These are phyloP conservation scores for Amorpha juglandis DNA, from an alignment of 2,888 invertebrate genomes.

Conservation along the genomic window DNA sequence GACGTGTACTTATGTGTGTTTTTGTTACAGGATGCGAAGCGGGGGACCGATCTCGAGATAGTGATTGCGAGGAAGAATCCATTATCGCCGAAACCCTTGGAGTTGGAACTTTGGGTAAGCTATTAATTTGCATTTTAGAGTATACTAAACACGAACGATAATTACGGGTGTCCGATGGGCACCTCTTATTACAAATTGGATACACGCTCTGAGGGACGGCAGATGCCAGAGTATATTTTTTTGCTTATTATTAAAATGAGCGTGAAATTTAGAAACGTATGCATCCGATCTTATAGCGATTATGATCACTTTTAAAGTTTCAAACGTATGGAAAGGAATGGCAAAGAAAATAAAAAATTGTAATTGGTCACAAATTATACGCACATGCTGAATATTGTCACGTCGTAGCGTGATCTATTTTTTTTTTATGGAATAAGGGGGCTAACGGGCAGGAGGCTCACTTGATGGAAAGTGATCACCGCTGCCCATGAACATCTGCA, in stretches of 20 bases:
- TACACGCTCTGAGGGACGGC: background rate
- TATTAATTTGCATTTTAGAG: conserved; percentile 48
- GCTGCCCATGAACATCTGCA: too few relatives aligned
- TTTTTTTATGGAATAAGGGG: too few relatives aligned
- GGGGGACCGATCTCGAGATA: conserved; percentile 92
- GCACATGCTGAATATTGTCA: background rate
- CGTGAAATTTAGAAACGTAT: too few relatives aligned
- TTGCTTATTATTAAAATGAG: background rate
- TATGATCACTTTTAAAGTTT: too few relatives aligned
- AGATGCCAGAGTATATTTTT: background rate
- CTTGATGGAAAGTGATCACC: too few relatives aligned
- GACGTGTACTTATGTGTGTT: conserved; percentile 10
- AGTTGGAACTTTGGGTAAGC: conserved; percentile 91
- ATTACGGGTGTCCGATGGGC: conserved; percentile 2
- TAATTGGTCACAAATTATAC: too few relatives aligned
- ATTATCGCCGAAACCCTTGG: conserved; percentile 89
- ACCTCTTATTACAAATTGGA: background rate
- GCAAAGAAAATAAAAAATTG: too few relatives aligned
- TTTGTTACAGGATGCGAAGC: conserved; percentile 87
- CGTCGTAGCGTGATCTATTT: too few relatives aligned
- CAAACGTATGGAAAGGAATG: too few relatives aligned
- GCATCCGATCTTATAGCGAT: too few relatives aligned
- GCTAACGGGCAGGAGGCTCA: too few relatives aligned
- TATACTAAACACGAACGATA: background rate
- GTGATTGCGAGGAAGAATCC: conserved; percentile 92